A percentile compares a stretch with the other conserved stretches of the same genome.
These are phyloP conservation scores for Xenopus petersii DNA, from an alignment of 2,797 vertebrate species.

Conservation along the genomic window DNA sequence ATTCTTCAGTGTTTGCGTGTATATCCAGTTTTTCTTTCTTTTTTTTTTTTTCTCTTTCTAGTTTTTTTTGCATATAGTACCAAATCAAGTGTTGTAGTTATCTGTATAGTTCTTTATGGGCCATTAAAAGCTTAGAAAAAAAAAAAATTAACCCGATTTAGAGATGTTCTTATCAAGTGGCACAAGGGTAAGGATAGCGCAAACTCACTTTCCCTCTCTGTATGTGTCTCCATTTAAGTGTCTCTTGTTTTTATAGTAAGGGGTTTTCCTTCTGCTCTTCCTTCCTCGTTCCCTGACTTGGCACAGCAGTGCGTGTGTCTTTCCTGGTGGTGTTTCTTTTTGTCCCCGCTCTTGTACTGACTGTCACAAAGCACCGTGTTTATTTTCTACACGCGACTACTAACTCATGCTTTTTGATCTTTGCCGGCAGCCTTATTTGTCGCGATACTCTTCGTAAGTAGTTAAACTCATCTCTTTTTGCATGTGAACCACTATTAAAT, in stretches of 20 bases:
- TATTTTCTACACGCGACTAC: neutral
- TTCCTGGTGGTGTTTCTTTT: neutral
- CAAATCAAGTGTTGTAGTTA: slow-evolving; percentile 19
- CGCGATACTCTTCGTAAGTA: neutral
- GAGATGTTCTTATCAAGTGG: slow-evolving; percentile 26
- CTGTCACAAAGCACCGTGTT: neutral
- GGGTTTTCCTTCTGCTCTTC: neutral
- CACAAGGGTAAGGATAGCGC: neutral
- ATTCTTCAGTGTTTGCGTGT: slow-evolving; percentile 19
- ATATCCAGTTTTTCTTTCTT: slow-evolving; percentile 4
- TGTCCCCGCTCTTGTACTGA: neutral
- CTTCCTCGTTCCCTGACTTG: neutral
- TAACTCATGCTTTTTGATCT: neutral
- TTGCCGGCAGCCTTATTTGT: neutral
- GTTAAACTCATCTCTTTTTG: neutral
- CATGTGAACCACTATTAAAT: neutral
- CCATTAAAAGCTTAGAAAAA: slow-evolving; percentile 33
- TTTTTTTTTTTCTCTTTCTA: neutral
- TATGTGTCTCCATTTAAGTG: neutral
- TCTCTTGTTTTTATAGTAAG: neutral
- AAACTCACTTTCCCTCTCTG: neutral
- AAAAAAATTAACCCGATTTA: slow-evolving; percentile 17
- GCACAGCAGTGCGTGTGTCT: neutral
- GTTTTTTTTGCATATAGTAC: slow-evolving; percentile 7
- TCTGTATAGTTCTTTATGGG: slow-evolving; percentile 20